Conservation (phyloP, 2,113 vertebrate genomes). For the Macroglossus sobrinus region DNA sequence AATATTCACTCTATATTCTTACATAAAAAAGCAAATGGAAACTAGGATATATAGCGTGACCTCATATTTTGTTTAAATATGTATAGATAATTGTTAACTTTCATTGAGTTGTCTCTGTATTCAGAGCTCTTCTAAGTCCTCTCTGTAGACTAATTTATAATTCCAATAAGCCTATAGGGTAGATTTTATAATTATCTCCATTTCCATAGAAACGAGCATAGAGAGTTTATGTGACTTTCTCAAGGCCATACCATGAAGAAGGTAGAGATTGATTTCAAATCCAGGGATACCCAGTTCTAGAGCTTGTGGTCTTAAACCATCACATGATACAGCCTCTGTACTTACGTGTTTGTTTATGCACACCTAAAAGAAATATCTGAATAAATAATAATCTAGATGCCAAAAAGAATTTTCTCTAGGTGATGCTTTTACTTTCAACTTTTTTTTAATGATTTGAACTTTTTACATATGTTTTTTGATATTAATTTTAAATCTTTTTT, state of each 20-base stretch:
- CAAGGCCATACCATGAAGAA: not conserved
- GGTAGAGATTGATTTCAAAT: not conserved
- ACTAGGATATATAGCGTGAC: not conserved
- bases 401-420: not conserved
- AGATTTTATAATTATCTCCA: not conserved
- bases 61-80: constrained; percentile 4
- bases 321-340: not conserved
- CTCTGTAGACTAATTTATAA: not conserved
- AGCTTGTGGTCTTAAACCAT: not conserved
- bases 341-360: not conserved
- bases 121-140: not conserved
- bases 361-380: not conserved
- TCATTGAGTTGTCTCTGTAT: not conserved
- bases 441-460: not conserved
- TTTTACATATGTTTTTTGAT: not conserved
- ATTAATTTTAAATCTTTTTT: not conserved
- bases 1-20: not conserved
- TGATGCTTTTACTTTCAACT: not conserved
- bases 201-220: constrained; percentile 6
- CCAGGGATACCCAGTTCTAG: not conserved
- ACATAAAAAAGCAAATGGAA: not conserved
- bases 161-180: not conserved
- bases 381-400: not conserved
- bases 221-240: not conserved
- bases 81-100: not conserved